Percentiles rank a stretch among this genome's conserved stretches.
Conservation (phyloP, 1,140 invertebrate genomes). For the Lucilia sericata region DNA sequence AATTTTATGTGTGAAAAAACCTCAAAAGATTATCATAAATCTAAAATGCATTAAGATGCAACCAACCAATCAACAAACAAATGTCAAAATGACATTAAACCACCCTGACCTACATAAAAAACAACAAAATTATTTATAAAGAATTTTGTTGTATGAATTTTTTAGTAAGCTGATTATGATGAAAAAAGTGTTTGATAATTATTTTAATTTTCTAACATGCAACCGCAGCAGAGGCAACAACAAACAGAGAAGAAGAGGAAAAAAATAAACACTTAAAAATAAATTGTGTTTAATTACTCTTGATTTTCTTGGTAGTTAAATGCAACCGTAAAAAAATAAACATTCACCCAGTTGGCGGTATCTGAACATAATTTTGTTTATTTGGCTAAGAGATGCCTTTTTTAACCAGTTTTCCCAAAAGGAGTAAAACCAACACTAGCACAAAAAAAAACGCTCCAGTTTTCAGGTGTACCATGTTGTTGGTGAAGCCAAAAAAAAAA, state of each 20-base stretch:
- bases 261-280: background rate
- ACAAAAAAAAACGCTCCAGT: background rate
- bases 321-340: background rate
- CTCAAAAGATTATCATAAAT: background rate
- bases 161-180: background rate
- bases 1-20: background rate
- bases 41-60: background rate
- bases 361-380: background rate
- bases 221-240: background rate
- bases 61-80: background rate
- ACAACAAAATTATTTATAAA: background rate
- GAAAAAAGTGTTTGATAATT: background rate
- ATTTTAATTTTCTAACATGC: background rate
- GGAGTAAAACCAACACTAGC: background rate
- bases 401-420: background rate
- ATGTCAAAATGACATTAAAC: conserved; percentile 16
- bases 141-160: background rate
- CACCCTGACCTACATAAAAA: background rate
- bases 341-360: background rate
- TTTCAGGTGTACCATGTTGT: background rate
- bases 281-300: background rate
- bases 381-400: background rate
- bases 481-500: background rate
- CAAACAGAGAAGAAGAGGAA: background rate
- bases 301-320: background rate